Evolutionary conservation across 2,888 invertebrate genomes (phyloP), one percentile per base, ranked within the genome.

Genomic region (Ichneumoninae sp.): DNA sequence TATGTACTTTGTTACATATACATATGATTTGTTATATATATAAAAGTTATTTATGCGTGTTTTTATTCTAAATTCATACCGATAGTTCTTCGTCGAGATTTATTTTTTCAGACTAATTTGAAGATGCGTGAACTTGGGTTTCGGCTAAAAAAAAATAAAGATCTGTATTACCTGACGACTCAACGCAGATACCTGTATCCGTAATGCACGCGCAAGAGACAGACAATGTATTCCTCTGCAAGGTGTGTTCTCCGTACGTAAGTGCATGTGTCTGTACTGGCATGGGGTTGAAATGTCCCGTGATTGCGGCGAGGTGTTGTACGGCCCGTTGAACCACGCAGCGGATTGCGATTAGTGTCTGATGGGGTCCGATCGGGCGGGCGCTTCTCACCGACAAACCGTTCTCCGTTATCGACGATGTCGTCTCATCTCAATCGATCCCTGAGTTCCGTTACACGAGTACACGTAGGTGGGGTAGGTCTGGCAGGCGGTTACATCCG

Each of bases 291-390:
- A 72, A 72, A 72, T 57, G 72, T 72, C 22, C 72, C 72, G 57
- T 72, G 72, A 60, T 72, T 72, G 72, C 72, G 36, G 60, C 57
- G 54, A 72, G 72, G 72, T 72, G 72, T 70, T 70, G 70, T 36
- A 44, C 57, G 72, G 57, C 57, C 72, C 72, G 57, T 60, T 72
- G 72, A 72, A 60, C 72, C 57, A 60, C 72, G 36, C 72, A 57
- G 19, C 57, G 72, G 57, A 72, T 72, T 72, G 40, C 72, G 72
- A 72, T 72, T 72, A 72, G 72, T 72, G 57, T 72, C 72, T 40
- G 40, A 22, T 40, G 26, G 40, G 40, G 57, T 72, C 36, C 40
- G 72, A 36, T 72, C 72, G 71, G 54, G 72, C 40, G 57, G 10
- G 10, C 68, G 33, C 72, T 57, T 13, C 57, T 36, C 57, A 57